Conservation (phyloP, 2,888 invertebrate genomes). For the Drosophila mulleri region DNA sequence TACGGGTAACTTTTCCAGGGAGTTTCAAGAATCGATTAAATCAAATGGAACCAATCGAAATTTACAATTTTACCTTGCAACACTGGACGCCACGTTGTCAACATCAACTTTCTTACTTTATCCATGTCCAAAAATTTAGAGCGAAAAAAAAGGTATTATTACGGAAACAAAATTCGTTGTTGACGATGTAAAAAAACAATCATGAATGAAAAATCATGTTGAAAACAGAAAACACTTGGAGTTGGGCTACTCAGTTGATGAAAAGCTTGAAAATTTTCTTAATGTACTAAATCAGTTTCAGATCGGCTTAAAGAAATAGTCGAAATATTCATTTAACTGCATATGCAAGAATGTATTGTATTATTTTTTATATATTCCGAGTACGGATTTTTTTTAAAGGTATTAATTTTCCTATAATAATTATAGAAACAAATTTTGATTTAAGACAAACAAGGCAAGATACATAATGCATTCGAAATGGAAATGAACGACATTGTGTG, state of each 20-base stretch:
- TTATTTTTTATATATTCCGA: background rate
- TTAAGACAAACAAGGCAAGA: no score
- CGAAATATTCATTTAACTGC: background rate
- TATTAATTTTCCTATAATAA: background rate
- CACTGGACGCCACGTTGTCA: slow-evolving; percentile 40
- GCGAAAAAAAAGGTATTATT: background rate
- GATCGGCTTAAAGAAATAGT: background rate
- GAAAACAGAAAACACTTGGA: background rate
- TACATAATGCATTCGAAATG: no score
- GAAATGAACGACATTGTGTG: no score
- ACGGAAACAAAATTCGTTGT: slow-evolving; percentile 11
- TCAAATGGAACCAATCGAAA: background rate
- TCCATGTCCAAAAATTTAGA: slow-evolving; percentile 49
- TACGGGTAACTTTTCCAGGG: slow-evolving; percentile 33
- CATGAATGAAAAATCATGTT: slow-evolving; percentile 5
- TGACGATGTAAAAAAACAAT: background rate
- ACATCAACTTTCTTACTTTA: slow-evolving; percentile 33
- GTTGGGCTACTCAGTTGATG: slow-evolving; percentile 22
- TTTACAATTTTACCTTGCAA: slow-evolving; percentile 24
- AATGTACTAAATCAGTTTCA: background rate
- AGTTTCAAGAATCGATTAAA: background rate
- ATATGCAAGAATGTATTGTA: background rate
- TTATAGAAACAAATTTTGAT: no score
- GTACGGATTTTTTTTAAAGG: no score
- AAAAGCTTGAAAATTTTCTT: background rate